These are phyloP conservation scores for Megathymus violae DNA, from an alignment of 1,140 invertebrate species.

Conservation along the genomic window DNA sequence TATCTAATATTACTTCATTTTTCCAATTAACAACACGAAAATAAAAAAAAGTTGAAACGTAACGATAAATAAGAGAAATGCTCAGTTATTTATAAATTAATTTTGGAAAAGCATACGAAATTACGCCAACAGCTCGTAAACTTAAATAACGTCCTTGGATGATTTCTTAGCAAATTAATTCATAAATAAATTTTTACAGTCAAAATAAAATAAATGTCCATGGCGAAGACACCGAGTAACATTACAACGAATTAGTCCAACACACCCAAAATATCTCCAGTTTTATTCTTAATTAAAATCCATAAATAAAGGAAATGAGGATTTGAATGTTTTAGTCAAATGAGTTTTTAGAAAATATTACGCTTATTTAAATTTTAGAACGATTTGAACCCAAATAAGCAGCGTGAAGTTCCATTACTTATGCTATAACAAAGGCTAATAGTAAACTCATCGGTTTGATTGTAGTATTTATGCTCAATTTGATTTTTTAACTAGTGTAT, in stretches of 20 bases:
- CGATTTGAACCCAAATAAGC: no score
- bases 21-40: no score
- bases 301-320: slow-evolving; percentile 39
- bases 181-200: slow-evolving; percentile 1
- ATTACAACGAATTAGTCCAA: slow-evolving; percentile 39
- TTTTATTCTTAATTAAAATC: slow-evolving; percentile 47
- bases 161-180: slow-evolving; percentile 2
- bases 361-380: background rate
- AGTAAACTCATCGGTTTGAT: no score
- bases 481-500: no score
- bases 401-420: background rate
- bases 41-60: background rate
- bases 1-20: no score
- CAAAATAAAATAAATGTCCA: background rate
- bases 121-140: background rate
- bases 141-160: background rate
- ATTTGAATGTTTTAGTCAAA: slow-evolving; percentile 24
- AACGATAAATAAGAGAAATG: background rate
- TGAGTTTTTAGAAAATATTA: slow-evolving; percentile 14
- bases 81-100: background rate
- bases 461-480: no score
- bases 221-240: slow-evolving; percentile 1
- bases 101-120: background rate
- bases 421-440: no score
- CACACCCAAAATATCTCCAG: slow-evolving; percentile 39